These are phyloP conservation scores for Brachionus sp. DNA, from an alignment of 1,140 invertebrate species.

Conservation along the genomic window DNA sequence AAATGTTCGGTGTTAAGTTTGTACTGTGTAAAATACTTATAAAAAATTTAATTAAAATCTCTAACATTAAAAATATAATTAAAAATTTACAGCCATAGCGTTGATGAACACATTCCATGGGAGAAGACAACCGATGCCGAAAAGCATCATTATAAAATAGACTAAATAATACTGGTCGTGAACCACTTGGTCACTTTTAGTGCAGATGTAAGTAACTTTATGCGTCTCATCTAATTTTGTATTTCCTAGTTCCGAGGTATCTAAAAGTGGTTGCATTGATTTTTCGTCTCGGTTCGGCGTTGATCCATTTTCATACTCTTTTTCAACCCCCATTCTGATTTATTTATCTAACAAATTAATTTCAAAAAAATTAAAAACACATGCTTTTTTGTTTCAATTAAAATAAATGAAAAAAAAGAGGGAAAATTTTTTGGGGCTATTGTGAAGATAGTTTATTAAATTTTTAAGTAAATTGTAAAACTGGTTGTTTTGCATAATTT, in stretches of 20 bases:
- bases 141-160: constrained; percentile 24
- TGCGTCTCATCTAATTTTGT: background rate
- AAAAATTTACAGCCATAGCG: constrained; percentile 3
- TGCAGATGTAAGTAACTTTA: background rate
- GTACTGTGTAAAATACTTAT: constrained; percentile 36
- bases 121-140: background rate
- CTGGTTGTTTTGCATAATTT: background rate
- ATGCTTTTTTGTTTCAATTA: background rate
- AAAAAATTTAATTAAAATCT: background rate
- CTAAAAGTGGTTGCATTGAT: background rate
- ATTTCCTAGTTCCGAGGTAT: background rate
- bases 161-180: background rate
- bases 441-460: background rate
- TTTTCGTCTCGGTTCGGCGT: constrained; percentile 4
- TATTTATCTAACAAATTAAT: background rate
- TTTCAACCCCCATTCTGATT: background rate
- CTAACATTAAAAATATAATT: too few species aligned
- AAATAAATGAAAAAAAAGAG: background rate
- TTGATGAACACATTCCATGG: constrained; percentile 40
- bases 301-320: background rate
- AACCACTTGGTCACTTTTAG: background rate
- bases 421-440: background rate
- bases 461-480: background rate
- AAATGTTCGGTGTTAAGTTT: constrained; percentile 1
- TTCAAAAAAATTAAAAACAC: background rate